Evolutionary conservation across 2,797 vertebrate genomes (phyloP).

Genomic region (Gallinago stenura): DNA sequence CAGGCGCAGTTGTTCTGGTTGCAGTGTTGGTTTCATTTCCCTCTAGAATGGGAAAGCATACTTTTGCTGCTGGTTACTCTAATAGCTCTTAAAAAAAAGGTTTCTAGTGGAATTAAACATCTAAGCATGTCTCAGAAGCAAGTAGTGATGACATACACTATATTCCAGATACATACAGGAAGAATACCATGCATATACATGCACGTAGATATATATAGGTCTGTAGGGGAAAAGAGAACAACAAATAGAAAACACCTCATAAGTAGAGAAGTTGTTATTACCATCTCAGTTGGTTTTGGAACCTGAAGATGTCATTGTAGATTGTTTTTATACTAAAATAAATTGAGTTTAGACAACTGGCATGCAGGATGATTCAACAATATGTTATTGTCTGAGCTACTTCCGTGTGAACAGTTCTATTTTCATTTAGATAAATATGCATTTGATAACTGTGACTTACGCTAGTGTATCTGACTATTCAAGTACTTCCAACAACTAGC

Average conservation of each 20-base stretch:
- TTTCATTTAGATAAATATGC: background rate
- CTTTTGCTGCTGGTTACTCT: background rate
- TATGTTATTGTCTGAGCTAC: background rate
- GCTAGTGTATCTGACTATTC: background rate
- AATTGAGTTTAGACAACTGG: background rate
- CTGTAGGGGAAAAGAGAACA: background rate
- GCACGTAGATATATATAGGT: background rate
- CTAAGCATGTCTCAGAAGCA: background rate
- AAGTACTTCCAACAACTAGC: background rate
- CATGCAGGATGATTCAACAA: background rate
- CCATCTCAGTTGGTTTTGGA: background rate
- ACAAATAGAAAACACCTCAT: background rate
- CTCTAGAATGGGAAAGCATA: background rate
- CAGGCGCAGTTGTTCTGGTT: rapidly evolving
- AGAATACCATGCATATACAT: background rate
- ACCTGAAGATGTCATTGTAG: background rate
- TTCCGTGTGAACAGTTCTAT: background rate
- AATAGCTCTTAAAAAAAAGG: background rate
- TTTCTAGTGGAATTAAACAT: background rate
- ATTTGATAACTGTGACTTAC: background rate
- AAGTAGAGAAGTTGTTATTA: background rate
- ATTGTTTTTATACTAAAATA: background rate
- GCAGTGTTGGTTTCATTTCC: background rate
- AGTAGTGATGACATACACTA: background rate
- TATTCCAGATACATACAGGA: background rate